Evolutionary conservation across 2,113 vertebrate genomes (phyloP).

Genomic region (Glaucomys volans): DNA sequence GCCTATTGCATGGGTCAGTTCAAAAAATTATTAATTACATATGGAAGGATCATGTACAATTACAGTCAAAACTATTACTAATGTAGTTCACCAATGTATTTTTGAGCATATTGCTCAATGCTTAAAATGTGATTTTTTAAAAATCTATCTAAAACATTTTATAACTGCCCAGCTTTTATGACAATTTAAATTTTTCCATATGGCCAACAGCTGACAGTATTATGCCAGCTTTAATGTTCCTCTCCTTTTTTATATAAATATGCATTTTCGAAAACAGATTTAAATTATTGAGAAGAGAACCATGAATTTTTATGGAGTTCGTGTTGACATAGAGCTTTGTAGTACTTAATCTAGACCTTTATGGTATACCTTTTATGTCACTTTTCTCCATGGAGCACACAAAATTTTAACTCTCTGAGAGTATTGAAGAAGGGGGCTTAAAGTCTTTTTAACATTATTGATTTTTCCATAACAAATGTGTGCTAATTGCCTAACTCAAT

Average conservation of each 20-base stretch:
- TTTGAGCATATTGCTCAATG: conserved; percentile 83
- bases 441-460: conserved; percentile 3
- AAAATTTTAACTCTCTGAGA: conserved; percentile 42
- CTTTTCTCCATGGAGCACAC: conserved; percentile 18
- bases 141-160: conserved; percentile 87
- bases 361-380: neutral
- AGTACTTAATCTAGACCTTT: conserved; percentile 69
- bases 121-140: conserved; percentile 88
- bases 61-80: conserved; percentile 42
- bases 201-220: conserved; percentile 87
- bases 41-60: conserved; percentile 46
- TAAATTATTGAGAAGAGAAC: conserved; percentile 78
- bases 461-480: conserved; percentile 46
- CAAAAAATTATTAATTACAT: conserved; percentile 51
- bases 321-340: conserved; percentile 59
- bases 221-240: conserved; percentile 84
- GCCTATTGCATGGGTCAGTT: conserved; percentile 17
- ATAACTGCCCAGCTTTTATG: conserved; percentile 87
- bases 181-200: conserved; percentile 90
- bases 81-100: conserved; percentile 64
- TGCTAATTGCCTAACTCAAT: neutral
- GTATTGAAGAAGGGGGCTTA: neutral
- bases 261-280: conserved; percentile 85
- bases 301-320: conserved; percentile 68
- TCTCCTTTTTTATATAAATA: conserved; percentile 85